Percentiles rank a stretch among this genome's conserved stretches.
Conservation (phyloP, 2,113 vertebrate species). For the Sula dactylatra region DNA sequence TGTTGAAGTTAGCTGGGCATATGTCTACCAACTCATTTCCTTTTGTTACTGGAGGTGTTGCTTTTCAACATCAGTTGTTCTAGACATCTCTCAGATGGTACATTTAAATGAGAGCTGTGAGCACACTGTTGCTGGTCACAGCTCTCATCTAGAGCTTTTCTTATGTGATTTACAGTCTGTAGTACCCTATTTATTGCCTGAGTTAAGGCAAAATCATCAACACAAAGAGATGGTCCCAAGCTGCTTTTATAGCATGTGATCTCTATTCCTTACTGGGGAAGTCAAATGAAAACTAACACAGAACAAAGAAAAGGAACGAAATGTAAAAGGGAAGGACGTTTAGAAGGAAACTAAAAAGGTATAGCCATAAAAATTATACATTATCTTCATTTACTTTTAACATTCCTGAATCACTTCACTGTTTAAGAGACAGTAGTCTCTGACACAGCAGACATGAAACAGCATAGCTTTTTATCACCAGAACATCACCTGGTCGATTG, state of each 20-base stretch:
- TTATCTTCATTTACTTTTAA: background rate
- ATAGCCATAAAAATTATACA: background rate
- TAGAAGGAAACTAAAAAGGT: background rate
- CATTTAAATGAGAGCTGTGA: background rate
- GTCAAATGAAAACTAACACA: background rate
- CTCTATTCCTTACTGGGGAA: background rate
- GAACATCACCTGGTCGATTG: background rate
- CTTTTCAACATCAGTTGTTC: background rate
- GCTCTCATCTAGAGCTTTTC: background rate
- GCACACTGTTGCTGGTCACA: background rate
- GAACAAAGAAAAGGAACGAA: background rate
- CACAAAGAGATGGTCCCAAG: background rate
- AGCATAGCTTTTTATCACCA: background rate
- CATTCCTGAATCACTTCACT: background rate
- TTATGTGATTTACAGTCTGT: background rate
- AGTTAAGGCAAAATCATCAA: background rate
- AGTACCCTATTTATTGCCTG: background rate
- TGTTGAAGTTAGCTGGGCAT: background rate
- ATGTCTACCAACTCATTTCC: background rate
- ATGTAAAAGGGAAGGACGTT: background rate
- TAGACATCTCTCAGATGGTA: background rate
- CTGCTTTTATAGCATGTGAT: background rate
- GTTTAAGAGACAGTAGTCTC: background rate
- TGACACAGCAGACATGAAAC: background rate
- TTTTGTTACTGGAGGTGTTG: conserved; percentile 12